Conservation (phyloP, 2,888 invertebrate species). For the Chloroclysta siterata region DNA sequence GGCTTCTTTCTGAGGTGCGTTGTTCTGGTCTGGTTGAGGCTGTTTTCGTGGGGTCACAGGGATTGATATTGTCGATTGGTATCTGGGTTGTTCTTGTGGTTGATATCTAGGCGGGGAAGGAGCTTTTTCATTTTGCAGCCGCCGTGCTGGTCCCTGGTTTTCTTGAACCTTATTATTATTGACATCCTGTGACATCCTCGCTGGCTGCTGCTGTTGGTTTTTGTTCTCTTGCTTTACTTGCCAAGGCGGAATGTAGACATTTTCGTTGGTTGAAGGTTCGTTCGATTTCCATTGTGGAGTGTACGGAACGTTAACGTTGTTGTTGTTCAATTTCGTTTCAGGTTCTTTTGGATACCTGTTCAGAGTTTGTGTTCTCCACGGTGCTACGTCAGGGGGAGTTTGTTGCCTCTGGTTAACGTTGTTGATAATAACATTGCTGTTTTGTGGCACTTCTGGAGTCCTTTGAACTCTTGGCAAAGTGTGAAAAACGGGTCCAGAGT, state of each 20-base stretch:
- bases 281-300: conserved; percentile 70
- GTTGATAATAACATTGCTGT: conserved; percentile 62
- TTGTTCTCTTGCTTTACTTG: conserved; percentile 62
- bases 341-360: conserved; percentile 65
- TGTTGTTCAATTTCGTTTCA: conserved; percentile 58
- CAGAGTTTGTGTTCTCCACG: conserved; percentile 74
- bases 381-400: conserved; percentile 63
- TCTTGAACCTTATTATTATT: conserved; percentile 68
- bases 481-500: conserved; percentile 63
- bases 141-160: conserved; percentile 60
- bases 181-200: conserved; percentile 63
- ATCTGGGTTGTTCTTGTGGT: conserved; percentile 67
- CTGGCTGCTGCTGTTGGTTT: conserved; percentile 57
- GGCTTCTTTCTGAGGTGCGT: conserved; percentile 66
- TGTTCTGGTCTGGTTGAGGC: conserved; percentile 59
- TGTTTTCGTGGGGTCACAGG: conserved; percentile 74
- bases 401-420: conserved; percentile 56
- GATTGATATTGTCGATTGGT: conserved; percentile 79
- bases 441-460: conserved; percentile 62
- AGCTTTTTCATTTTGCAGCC: conserved; percentile 58
- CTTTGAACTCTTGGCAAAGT: conserved; percentile 72
- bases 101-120: conserved; percentile 55
- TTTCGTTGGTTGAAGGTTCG: conserved; percentile 66
- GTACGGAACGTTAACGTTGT: conserved; percentile 65
- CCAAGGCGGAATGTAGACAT: conserved; percentile 61